Conservation (phyloP, 2,797 vertebrate species). For the Notoglanidium macrostoma region DNA sequence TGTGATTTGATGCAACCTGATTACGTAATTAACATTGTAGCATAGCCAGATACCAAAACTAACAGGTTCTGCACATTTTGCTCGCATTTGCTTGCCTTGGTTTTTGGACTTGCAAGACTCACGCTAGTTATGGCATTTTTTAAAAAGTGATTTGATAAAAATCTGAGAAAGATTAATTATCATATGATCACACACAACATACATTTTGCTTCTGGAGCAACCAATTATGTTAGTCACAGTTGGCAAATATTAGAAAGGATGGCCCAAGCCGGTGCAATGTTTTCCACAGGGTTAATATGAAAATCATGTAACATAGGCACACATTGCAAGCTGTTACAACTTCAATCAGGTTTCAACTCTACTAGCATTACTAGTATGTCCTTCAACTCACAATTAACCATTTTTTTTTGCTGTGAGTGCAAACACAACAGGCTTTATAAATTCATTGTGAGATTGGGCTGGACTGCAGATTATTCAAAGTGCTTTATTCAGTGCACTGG, state of each 20-base stretch:
- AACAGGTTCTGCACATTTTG: background rate
- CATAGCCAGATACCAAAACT: background rate
- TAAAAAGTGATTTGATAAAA: too few relatives aligned
- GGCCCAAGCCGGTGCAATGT: background rate
- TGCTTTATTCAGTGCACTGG: background rate
- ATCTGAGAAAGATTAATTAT: background rate
- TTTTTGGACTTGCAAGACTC: background rate
- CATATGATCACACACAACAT: background rate
- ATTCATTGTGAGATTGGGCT: background rate
- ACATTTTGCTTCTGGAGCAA: background rate
- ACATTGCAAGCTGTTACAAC: background rate
- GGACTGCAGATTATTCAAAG: background rate
- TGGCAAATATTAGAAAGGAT: background rate
- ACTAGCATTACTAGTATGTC: background rate
- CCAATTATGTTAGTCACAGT: background rate
- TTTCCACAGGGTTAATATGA: background rate
- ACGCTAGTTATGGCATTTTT: too few relatives aligned
- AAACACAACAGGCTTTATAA: background rate
- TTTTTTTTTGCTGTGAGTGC: background rate
- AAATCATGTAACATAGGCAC: background rate
- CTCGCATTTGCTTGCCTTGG: background rate
- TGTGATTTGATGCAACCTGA: background rate
- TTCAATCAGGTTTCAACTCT: background rate
- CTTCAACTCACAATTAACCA: background rate
- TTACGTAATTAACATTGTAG: background rate